Conservation (phyloP, 37 sponge, comb jelly and placozoan species). For the Halisarca cf. caerulea region DNA sequence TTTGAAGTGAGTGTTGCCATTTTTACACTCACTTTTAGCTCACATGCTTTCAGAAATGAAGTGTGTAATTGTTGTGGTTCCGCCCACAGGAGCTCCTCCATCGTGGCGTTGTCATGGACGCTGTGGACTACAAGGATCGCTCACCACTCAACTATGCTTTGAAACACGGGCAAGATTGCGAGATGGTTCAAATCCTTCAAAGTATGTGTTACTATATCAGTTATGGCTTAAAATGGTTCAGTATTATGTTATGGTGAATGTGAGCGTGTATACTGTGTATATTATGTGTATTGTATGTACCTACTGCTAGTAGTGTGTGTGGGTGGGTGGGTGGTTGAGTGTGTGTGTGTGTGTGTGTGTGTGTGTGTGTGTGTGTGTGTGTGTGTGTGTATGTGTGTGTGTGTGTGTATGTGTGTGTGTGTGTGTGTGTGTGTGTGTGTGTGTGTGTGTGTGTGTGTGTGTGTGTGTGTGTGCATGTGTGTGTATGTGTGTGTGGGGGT, state of each 20-base stretch:
- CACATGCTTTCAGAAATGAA: no score
- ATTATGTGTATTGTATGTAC: no score
- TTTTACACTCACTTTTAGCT: no score
- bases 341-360: neutral
- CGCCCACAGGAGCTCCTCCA: neutral
- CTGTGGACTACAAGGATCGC: neutral
- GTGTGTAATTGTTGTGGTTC: no score
- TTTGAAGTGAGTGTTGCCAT: no score
- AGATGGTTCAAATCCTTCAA: neutral
- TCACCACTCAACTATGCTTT: conserved; percentile 1
- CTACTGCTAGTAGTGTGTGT: no score
- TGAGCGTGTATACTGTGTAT: no score
- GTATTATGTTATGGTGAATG: no score
- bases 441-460: conserved; percentile 10
- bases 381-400: neutral
- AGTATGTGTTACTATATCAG: no score
- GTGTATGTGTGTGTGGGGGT: no score
- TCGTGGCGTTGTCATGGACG: neutral
- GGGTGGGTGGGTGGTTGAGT: neutral
- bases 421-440: conserved; percentile 25
- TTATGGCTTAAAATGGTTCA: no score
- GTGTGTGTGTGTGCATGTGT: neutral
- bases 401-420: conserved; percentile 22
- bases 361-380: conserved; percentile 12
- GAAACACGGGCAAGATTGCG: neutral